Evolutionary conservation across 1,140 invertebrate genomes (phyloP).

Genomic region (Drosophila carrolli): DNA sequence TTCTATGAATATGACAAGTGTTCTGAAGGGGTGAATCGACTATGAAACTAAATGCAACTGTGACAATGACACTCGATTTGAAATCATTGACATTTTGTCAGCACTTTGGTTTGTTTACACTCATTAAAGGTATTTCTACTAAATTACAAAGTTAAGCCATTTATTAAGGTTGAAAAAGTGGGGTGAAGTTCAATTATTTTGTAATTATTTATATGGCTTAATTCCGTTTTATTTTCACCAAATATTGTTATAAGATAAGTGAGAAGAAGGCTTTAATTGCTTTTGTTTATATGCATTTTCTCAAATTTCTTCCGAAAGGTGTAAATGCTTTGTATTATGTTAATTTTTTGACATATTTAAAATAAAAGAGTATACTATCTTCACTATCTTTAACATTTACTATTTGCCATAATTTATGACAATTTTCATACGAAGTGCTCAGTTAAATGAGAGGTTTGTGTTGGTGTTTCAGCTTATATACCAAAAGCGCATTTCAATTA

Average conservation of each 20-base stretch:
- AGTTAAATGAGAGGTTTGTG: constrained; percentile 6
- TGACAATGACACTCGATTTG: constrained; percentile 24
- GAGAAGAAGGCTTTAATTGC: too few species aligned
- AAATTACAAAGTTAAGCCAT: not conserved
- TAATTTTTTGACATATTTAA: too few species aligned
- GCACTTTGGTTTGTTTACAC: constrained; percentile 14
- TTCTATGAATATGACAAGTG: constrained; percentile 5
- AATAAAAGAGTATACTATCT: constrained; percentile 11
- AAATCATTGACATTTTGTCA: constrained; percentile 29
- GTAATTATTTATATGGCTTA: too few species aligned
- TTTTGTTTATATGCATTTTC: too few species aligned
- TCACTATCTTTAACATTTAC: too few species aligned
- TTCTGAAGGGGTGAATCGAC: not conserved
- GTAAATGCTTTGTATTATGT: too few species aligned
- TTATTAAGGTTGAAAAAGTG: too few species aligned
- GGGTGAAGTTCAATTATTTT: too few species aligned
- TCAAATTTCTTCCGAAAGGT: too few species aligned
- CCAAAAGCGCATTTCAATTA: constrained; percentile 52
- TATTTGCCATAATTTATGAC: constrained; percentile 30
- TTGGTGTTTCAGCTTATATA: constrained; percentile 9
- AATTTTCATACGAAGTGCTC: constrained; percentile 34
- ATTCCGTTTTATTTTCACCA: too few species aligned
- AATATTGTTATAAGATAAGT: too few species aligned
- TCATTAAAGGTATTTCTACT: not conserved
- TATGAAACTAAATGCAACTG: constrained; percentile 6